Evolutionary conservation across 1,140 invertebrate species (phyloP), one percentile per base, ranked within the genome.

Genomic region (Drosophila varians): DNA sequence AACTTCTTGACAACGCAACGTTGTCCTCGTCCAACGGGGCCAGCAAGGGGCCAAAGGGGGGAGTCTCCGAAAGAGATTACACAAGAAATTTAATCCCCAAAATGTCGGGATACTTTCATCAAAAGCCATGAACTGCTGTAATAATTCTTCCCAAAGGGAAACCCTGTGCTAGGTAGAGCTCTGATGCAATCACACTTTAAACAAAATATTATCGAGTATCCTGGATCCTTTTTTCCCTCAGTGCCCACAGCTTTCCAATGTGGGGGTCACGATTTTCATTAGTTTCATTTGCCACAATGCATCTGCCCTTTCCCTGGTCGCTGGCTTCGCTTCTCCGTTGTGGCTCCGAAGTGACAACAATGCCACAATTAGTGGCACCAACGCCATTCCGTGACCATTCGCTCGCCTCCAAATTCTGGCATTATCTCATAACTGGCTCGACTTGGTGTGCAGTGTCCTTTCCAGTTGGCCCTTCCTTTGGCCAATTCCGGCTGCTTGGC

Each of bases 201-300:
- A 18, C 6, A 11, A 16, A 0, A 9, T 14, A 5, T 3, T 38
- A 4, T 7, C 4, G 4, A 1, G 1, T 38, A 6, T 38, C 14
- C 6, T 5, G n/a, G 36, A 38, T 38, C 14, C n/a, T 38, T 14
- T 36, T 36, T 38, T 38, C 12, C 14, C 12, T 9, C 56, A 64
- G 60, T 64, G 56, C 23, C 23, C 18, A 3, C 3, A 0, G 5
- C 3, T 60, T 48, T 69, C 38, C 52, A 31, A 38, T 65, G 65
- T 65, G 73, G 62, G 77, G 77, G 83, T 90, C 88, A 90, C 88
- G 88, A 90, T 88, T 90, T 88, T 90, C 88, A 90, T 90, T 90
- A 90, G 83, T 88, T 82, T 69, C 64, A 76, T 73, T 84, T 74
- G 58, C 53, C 42, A 38, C 54, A 78, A 53, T 69, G 74, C 26